A percentile compares a stretch with the other conserved stretches of the same genome.
Evolutionary conservation across 1,140 invertebrate species (phyloP).

Genomic region (Holotrichia oblita): DNA sequence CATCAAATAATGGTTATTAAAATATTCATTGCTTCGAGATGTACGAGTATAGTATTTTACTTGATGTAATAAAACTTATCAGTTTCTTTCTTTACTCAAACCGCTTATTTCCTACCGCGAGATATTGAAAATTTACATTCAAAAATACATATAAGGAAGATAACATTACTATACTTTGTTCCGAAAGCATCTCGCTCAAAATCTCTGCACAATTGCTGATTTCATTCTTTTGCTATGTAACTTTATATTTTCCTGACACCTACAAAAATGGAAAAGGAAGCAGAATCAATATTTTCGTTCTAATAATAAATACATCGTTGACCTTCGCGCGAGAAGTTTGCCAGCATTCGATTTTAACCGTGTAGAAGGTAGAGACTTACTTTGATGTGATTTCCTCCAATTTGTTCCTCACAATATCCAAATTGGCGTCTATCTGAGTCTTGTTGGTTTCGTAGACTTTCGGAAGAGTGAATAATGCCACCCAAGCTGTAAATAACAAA

Average conservation of each 20-base stretch:
- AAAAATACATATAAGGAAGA: constrained; percentile 24
- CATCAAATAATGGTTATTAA: too few species aligned
- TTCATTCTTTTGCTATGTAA: constrained; percentile 29
- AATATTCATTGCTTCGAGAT: too few species aligned
- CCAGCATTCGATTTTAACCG: neutral
- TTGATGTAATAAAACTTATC: too few species aligned
- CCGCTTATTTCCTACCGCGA: neutral
- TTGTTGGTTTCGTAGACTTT: constrained; percentile 99
- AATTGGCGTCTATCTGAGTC: constrained; percentile 93
- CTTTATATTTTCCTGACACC: constrained; percentile 9
- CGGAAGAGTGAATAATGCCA: constrained; percentile 93
- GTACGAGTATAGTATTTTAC: too few species aligned
- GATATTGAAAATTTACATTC: too few species aligned
- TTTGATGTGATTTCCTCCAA: constrained; percentile 88
- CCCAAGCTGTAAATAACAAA: constrained; percentile 76
- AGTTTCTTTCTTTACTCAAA: too few species aligned
- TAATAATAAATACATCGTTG: neutral
- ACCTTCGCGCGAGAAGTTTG: neutral
- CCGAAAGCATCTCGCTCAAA: constrained; percentile 40
- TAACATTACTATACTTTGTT: constrained; percentile 19
- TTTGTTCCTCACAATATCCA: constrained; percentile 87
- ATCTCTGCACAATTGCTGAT: neutral
- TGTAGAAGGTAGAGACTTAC: constrained; percentile 67
- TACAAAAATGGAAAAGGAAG: constrained; percentile 31
- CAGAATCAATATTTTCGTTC: neutral